Evolutionary conservation across 2,113 vertebrate species (phyloP).

Genomic region (Leuciscus idus): DNA sequence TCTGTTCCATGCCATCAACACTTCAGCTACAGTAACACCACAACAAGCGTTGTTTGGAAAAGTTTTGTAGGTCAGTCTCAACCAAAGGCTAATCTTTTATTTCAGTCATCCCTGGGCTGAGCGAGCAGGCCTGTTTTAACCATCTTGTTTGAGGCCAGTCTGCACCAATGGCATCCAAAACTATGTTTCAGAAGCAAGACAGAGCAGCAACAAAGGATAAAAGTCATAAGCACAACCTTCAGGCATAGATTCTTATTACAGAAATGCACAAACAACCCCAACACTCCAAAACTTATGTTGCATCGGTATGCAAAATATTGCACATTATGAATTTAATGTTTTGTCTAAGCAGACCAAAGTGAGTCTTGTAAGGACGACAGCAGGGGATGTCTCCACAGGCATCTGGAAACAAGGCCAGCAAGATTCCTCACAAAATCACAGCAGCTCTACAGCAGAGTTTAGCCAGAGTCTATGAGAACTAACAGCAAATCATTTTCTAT

Average conservation of each 20-base stretch:
- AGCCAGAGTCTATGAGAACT: not conserved
- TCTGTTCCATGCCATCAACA: not conserved
- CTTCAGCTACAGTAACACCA: not conserved
- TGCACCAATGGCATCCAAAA: not conserved
- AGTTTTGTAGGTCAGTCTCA: slow-evolving; percentile 23
- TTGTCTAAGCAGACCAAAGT: slow-evolving; percentile 5
- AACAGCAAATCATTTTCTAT: not conserved
- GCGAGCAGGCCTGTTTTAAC: not conserved
- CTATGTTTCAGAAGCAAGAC: not conserved
- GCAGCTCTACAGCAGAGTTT: not conserved
- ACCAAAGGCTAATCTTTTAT: slow-evolving; percentile 7
- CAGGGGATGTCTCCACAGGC: slow-evolving; percentile 3
- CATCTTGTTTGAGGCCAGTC: not conserved
- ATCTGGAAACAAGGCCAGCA: not conserved
- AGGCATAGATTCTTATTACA: not conserved
- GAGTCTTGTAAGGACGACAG: not conserved
- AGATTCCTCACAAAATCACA: slow-evolving; percentile 8
- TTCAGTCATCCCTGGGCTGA: not conserved
- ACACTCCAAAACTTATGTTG: slow-evolving; percentile 6
- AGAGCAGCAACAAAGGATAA: slow-evolving; percentile 11
- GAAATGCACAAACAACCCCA: not conserved
- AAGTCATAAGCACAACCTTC: not conserved
- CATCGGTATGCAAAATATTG: not conserved
- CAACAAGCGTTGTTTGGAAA: not conserved
- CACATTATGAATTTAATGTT: slow-evolving; percentile 13